Percentiles rank a stretch among this genome's conserved stretches.
These are phyloP conservation scores for Orestias chungarensis DNA, from an alignment of 2,797 vertebrate species.

Conservation along the genomic window DNA sequence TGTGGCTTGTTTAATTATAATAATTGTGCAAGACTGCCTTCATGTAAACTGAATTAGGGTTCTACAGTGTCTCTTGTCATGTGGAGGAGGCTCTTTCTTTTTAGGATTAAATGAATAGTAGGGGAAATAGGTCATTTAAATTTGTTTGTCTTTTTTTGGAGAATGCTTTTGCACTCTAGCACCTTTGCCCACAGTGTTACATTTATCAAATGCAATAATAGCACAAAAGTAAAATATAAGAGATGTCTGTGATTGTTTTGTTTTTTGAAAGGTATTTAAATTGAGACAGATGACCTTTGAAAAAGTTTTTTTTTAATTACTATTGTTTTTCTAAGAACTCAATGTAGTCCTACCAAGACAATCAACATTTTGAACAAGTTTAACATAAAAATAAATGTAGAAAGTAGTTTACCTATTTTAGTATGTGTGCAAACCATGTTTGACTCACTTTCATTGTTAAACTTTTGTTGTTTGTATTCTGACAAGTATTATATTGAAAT, in stretches of 20 bases:
- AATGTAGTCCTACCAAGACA: constrained; percentile 53
- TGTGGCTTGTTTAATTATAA: constrained; percentile 44
- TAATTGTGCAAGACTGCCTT: constrained; percentile 70
- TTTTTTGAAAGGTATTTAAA: constrained; percentile 8
- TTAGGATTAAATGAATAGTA: constrained; percentile 9
- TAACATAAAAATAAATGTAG: constrained; percentile 8
- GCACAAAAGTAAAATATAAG: constrained; percentile 1
- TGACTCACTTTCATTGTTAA: constrained; percentile 12
- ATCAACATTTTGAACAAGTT: constrained; percentile 35
- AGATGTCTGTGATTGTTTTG: constrained; percentile 7
- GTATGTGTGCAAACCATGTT: constrained; percentile 22
- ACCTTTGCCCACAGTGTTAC: constrained; percentile 29
- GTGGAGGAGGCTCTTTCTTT: too few species aligned
- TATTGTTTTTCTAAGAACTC: too few species aligned
- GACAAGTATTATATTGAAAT: constrained; percentile 53
- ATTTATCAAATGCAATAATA: constrained; percentile 34
- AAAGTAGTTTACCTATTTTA: constrained; percentile 19
- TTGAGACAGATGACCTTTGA: not conserved
- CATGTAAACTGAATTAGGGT: constrained; percentile 47
- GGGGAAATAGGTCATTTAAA: constrained; percentile 2
- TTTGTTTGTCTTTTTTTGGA: constrained; percentile 5
- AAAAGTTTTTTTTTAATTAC: too few species aligned
- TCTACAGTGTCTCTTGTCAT: constrained; percentile 24
- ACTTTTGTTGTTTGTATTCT: constrained; percentile 29
- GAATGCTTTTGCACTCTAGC: constrained; percentile 52